phyloP scores from a whole-genome alignment of 2,113 vertebrate genomes.

The Gopherus flavomarginatus region DNA sequence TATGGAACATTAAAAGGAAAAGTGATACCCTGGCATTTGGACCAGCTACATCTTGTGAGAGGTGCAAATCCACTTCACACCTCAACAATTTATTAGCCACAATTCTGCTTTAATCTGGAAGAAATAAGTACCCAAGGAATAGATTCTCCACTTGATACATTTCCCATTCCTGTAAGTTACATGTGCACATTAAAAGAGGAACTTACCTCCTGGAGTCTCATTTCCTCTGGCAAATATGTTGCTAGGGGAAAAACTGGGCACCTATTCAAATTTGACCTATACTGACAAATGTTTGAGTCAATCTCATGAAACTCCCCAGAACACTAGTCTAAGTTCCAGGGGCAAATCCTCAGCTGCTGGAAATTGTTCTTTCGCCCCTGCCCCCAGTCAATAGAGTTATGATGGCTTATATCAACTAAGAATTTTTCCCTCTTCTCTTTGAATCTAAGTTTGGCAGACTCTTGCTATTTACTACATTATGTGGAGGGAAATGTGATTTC shows the following conservation, averaged over 20 bases:
- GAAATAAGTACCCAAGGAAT: background rate
- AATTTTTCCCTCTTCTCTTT: background rate
- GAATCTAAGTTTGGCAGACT: background rate
- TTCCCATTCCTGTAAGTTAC: background rate
- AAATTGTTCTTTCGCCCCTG: background rate
- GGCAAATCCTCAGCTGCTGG: background rate
- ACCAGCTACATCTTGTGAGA: slow-evolving; percentile 38
- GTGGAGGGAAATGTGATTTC: rapidly evolving
- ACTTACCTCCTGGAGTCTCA: slow-evolving; percentile 41
- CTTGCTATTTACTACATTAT: background rate
- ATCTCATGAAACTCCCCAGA: background rate
- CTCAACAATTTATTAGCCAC: slow-evolving; percentile 8
- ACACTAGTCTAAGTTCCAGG: background rate
- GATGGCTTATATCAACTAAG: background rate
- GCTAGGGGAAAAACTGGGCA: slow-evolving; percentile 31
- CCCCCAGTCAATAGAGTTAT: background rate
- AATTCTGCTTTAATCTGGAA: slow-evolving; percentile 34
- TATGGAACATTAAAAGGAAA: slow-evolving; percentile 45
- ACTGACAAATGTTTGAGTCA: background rate
- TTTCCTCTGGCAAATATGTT: slow-evolving; percentile 40
- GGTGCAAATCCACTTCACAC: slow-evolving; percentile 51
- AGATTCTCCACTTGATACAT: background rate
- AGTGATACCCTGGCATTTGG: background rate
- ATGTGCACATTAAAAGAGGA: slow-evolving; percentile 14
- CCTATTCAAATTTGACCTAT: slow-evolving; percentile 37